Conservation (phyloP, 2,888 invertebrate species). For the Hetaerina titia region DNA sequence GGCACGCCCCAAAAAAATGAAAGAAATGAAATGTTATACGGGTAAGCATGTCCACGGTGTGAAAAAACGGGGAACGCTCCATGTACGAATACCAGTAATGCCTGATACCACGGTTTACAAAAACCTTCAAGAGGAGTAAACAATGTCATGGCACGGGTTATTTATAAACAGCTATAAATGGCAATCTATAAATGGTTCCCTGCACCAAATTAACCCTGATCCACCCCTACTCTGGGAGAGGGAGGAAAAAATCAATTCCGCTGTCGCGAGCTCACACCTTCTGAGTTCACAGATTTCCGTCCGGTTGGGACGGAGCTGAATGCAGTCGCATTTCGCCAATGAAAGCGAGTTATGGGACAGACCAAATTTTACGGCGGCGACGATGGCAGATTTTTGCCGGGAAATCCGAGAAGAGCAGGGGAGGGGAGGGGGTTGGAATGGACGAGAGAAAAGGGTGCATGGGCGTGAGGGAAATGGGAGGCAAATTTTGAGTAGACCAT, state of each 20-base stretch:
- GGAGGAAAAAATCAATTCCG: neutral
- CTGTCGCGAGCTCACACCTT: neutral
- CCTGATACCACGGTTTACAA: neutral
- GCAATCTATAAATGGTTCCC: neutral
- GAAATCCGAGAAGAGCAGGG: neutral
- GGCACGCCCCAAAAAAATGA: neutral
- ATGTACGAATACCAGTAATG: neutral
- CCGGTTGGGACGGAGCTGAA: neutral
- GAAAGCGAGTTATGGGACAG: neutral
- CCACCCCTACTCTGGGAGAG: neutral
- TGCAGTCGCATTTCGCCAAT: neutral
- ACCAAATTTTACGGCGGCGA: neutral
- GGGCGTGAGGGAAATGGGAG: neutral
- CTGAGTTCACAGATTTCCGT: neutral
- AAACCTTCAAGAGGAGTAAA: neutral
- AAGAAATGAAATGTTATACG: neutral
- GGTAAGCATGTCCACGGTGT: neutral
- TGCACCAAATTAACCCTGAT: neutral
- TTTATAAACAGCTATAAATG: slow-evolving; percentile 12
- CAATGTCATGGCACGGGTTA: neutral
- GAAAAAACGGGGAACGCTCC: neutral
- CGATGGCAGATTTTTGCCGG: neutral
- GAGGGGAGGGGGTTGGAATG: neutral
- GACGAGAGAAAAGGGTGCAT: no score
- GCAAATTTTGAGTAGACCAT: neutral